Evolutionary conservation across 2,113 vertebrate genomes (phyloP).

Genomic region (Gavia stellata): DNA sequence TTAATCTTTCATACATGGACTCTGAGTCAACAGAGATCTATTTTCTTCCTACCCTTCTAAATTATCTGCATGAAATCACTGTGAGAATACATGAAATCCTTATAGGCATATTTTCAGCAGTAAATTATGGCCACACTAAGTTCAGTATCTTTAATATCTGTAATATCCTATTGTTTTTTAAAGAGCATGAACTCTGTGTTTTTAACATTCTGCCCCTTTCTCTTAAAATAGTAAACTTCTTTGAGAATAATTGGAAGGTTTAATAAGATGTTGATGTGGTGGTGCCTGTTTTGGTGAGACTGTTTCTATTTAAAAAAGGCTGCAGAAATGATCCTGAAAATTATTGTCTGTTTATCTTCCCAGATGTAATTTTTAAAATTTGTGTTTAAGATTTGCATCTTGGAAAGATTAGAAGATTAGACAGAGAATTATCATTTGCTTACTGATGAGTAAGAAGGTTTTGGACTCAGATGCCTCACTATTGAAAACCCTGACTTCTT

Average conservation of each 20-base stretch:
- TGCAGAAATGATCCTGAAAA: neutral
- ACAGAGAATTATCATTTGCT: neutral
- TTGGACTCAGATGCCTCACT: neutral
- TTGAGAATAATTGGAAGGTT: neutral
- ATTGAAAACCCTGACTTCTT: neutral
- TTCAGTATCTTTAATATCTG: neutral
- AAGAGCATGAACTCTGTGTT: neutral
- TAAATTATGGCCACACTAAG: neutral
- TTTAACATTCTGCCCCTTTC: neutral
- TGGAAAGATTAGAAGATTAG: neutral
- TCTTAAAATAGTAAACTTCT: neutral
- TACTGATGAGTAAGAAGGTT: neutral
- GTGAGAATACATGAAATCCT: neutral
- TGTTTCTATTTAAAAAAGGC: neutral
- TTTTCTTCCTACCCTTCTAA: neutral
- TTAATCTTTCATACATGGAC: neutral
- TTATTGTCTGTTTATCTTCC: neutral
- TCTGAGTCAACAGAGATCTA: neutral
- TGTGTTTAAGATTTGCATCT: neutral
- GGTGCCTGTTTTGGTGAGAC: neutral
- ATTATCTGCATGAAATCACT: neutral
- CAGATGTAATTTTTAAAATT: neutral
- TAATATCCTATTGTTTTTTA: neutral
- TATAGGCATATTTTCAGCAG: neutral
- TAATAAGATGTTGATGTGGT: neutral